Evolutionary conservation across 2,797 vertebrate species (phyloP), one percentile per base, ranked within the genome.

Genomic region (Geotrypetes seraphini): DNA sequence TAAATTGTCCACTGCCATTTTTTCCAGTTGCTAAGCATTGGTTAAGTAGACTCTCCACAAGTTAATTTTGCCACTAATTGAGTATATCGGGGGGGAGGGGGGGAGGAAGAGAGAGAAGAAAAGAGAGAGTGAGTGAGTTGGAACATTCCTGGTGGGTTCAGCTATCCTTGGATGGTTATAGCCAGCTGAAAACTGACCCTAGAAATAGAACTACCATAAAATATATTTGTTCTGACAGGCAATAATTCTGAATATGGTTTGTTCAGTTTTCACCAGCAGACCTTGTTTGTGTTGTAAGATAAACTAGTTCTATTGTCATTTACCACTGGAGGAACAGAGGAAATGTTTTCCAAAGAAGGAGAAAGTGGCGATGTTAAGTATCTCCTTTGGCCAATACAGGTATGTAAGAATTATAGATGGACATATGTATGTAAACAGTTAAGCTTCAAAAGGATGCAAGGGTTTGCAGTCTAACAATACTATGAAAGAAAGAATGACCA

Each of bases 381-480:
- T 11, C 60, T 85, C 10, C 69, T 92, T 22, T 92, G 89, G 86
- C 87, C 88, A 5, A 58, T 95, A 14, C 87, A 90, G 82, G 85
- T 92, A 78, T 44, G 25, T 5, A 13, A 11, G 7, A 22, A 28
- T 17, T 13, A 20, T 12, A 23, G 29, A 1, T 1, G 19, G 7
- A 7, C 5, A 3, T 33, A 19, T 27, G 11, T 28, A 14, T 17
- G 14, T 21, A 21, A 3, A 7, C n/a, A n/a, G n/a, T n/a, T n/a
- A n/a, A n/a, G n/a, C n/a, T n/a, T n/a, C n/a, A n/a, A n/a, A n/a
- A n/a, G n/a, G n/a, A 3, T n/a, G 3, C 10, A 7, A n/a, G 5
- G 6, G 10, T 8, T 5, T 6, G 11, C 25, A 5, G 45, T 19
- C 22, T 26, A 8, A 14, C 16, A n/a, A 29, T 29, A 16, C 2